phyloP scores from a whole-genome alignment of 2,888 invertebrate genomes.

The Aleiodes alternator region DNA sequence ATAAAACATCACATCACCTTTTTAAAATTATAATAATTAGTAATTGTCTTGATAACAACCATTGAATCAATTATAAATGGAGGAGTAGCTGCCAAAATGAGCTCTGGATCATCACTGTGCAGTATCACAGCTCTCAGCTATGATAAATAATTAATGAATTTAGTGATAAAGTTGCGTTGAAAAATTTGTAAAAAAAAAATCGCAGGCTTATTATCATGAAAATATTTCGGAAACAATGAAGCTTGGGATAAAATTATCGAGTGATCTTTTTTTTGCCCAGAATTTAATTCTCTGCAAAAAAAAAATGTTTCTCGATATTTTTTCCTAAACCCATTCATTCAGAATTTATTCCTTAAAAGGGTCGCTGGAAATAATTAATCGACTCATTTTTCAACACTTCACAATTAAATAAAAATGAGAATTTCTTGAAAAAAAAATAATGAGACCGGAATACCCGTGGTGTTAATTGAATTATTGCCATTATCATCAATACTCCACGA shows the following conservation, averaged over 20 bases:
- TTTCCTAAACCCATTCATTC: too few relatives aligned
- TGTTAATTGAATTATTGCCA: not conserved
- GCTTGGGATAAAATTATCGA: too few relatives aligned
- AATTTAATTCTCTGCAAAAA: too few relatives aligned
- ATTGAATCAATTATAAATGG: slow-evolving; percentile 20
- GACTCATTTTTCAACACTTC: not conserved
- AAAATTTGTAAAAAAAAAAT: too few relatives aligned
- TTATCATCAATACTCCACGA: not conserved
- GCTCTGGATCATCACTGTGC: slow-evolving; percentile 9
- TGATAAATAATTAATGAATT: not conserved
- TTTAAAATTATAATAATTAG: slow-evolving; percentile 16
- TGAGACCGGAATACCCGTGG: not conserved
- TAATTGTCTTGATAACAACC: slow-evolving; percentile 4
- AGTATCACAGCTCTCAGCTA: slow-evolving; percentile 9
- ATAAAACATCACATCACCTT: not conserved
- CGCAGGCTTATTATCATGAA: too few relatives aligned
- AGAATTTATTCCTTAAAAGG: not conserved
- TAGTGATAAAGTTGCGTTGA: too few relatives aligned
- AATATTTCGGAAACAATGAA: not conserved
- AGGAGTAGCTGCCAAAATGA: not conserved
- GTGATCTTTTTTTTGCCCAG: too few relatives aligned
- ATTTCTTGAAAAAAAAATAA: not conserved
- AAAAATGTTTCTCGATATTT: too few relatives aligned
- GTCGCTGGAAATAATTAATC: not conserved
- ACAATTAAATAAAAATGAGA: not conserved